Evolutionary conservation across 2,888 invertebrate genomes (phyloP), one percentile per base, ranked within the genome.

Genomic region (Herminia tarsipennalis): DNA sequence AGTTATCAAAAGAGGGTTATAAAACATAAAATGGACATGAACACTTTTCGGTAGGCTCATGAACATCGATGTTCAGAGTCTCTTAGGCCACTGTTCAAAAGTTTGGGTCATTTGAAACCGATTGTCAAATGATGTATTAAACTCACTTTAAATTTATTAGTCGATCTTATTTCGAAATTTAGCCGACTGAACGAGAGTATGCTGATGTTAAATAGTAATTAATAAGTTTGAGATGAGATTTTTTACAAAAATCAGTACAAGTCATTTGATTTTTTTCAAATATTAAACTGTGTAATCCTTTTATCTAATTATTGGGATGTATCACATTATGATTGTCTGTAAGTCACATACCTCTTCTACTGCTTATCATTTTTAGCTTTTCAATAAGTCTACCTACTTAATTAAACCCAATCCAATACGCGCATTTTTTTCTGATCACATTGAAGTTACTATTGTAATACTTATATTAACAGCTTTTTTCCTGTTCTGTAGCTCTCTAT

Each of bases 241-340:
- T 83, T 81, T 76, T 70, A 80, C 69, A 74, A 78, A 34, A 81
- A 75, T 83, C 83, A 81, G 74, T 81, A 80, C 76, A 80, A 80
- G 76, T 83, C 77, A 76, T 76, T 76, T 77, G 77, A 77, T 77
- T 79, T 78, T 57, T 79, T 80, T 75, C 77, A 81, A 81, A 70
- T 66, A 21, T 20, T n/a, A 65, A 78, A 78, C 73, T 70, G 75
- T 78, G 80, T 83, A 82, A 78, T 69, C 76, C 77, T 78, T 77
- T 52, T 22, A 81, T 75, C 79, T 78, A 71, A 73, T 73, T 68
- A 71, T 76, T 76, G 76, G 70, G 72, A 79, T 70, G 72, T 81
- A 78, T 78, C 80, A 73, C 73, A 64, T 70, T 73, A 61, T 62
- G 55, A 50, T 44, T 56, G 59, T 54, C 13, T 63, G 49, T 58